Percentiles rank a stretch among this genome's conserved stretches.
phyloP scores from a whole-genome alignment of 2,797 vertebrate species.

The Psittacula echo region DNA sequence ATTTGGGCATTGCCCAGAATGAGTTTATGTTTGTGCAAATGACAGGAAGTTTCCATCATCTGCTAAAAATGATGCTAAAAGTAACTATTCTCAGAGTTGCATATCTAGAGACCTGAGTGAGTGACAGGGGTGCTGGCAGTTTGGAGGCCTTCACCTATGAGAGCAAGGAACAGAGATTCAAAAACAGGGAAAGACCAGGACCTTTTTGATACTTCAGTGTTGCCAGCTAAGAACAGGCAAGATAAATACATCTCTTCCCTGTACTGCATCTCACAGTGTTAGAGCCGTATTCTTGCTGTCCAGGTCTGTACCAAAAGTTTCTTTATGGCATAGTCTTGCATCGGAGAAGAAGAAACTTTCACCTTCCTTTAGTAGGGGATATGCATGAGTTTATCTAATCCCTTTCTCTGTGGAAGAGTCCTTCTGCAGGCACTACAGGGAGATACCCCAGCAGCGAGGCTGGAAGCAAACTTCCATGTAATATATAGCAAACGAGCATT shows the following conservation, averaged over 20 bases:
- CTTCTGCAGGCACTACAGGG: not conserved
- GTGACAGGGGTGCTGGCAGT: not conserved
- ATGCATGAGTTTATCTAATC: not conserved
- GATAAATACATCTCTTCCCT: not conserved
- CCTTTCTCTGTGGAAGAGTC: not conserved
- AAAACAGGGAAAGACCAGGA: not conserved
- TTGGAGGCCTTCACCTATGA: not conserved
- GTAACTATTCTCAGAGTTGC: conserved; percentile 26
- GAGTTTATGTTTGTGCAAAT: not conserved
- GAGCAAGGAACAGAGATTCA: not conserved
- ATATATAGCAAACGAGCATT: not conserved
- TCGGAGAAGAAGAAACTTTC: not conserved
- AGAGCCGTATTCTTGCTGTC: not conserved
- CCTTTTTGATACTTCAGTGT: not conserved
- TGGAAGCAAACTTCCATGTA: not conserved
- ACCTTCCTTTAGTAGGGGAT: not conserved
- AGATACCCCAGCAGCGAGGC: not conserved
- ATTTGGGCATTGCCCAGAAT: not conserved
- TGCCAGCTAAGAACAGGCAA: not conserved
- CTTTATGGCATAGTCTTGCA: not conserved
- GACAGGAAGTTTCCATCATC: conserved; percentile 45
- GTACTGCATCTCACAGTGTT: not conserved
- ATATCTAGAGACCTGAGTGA: not conserved
- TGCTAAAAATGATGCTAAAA: conserved; percentile 47
- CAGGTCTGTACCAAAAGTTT: rapidly evolving